Base-by-base conservation (phyloP, 1,140 invertebrate species). In the Zaprionus capensis region DNA sequence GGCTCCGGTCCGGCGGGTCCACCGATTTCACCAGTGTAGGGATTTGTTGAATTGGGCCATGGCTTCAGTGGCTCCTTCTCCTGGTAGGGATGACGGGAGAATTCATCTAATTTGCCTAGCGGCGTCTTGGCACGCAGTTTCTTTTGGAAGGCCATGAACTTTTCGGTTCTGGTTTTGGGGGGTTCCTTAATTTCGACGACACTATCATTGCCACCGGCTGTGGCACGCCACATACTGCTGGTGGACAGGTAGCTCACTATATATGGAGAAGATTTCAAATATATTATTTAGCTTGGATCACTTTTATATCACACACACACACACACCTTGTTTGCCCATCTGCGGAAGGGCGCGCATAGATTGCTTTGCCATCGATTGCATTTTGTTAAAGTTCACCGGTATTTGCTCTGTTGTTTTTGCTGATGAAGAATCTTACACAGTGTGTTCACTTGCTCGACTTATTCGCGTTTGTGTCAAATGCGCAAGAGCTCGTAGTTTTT, bases 1-100 rank as follows among this genome's bases (percentile, higher is more conserved):
- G 99, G 99, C 94, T 99, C 99, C 3, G 98, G 99, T 22, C 99
- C 99, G 88, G 95, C 94, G 11, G 99, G 99, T 12, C 99, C 99
- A 72, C 97, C 97, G 61, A 92, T 81, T 77, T 92, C 91, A 17
- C 91, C 99, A 20, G 99, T 99, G 70, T 95, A 82, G 9, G 98
- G 98, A 94, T 99, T 99, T 9, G 93, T 96, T 82, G 97, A 95
- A 92, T 99, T 94, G 7, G 98, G 98, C 94, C 96, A 99, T 9
- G 97, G 94, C 91, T 96, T 94, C 20, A 98, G 93, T 5, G 97
- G 96, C 91, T 99, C 97, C 88, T 97, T 96, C 93, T 98, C 97
- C 91, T 96, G 95, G 92, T 95, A 95, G 20, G 97, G 96, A 93
- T 97, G 96, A 71, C 95, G 93, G 2, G 94, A 94, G 67, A 95